These are phyloP conservation scores for Andrena fulva DNA, from an alignment of 2,888 invertebrate species.

Conservation along the genomic window DNA sequence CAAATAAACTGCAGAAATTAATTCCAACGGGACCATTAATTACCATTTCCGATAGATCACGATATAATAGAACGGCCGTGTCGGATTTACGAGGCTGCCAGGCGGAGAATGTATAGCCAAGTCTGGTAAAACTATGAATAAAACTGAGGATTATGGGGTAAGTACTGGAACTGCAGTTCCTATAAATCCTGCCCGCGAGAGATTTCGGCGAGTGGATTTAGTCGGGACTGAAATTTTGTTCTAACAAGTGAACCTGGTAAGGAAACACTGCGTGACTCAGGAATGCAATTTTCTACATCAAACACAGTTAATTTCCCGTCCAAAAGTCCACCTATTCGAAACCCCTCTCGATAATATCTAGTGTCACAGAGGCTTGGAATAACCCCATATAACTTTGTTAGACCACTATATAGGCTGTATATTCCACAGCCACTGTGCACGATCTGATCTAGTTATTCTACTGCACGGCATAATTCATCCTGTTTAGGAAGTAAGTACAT, in stretches of 20 bases:
- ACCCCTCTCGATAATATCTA: background rate
- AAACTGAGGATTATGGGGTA: background rate
- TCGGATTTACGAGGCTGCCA: background rate
- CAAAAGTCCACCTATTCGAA: background rate
- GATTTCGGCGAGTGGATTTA: background rate
- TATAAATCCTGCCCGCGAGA: background rate
- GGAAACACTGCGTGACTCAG: background rate
- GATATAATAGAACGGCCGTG: constrained; percentile 10
- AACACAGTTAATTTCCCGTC: no score
- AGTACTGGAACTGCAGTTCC: background rate
- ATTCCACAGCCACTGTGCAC: background rate
- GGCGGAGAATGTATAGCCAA: background rate
- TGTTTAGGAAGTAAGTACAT: background rate
- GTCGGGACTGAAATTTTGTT: no score
- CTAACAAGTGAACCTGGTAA: no score
- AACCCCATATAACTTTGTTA: background rate
- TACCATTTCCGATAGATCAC: constrained; percentile 14
- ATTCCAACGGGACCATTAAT: constrained; percentile 30
- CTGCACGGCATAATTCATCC: background rate
- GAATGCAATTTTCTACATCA: background rate
- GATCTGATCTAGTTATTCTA: background rate
- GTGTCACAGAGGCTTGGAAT: background rate
- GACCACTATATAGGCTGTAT: background rate
- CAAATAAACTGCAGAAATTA: constrained; percentile 38
- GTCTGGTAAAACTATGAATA: background rate